These are phyloP conservation scores for Gnathonemus echidnorhynchus DNA, from an alignment of 2,113 vertebrate genomes.

Conservation along the genomic window DNA sequence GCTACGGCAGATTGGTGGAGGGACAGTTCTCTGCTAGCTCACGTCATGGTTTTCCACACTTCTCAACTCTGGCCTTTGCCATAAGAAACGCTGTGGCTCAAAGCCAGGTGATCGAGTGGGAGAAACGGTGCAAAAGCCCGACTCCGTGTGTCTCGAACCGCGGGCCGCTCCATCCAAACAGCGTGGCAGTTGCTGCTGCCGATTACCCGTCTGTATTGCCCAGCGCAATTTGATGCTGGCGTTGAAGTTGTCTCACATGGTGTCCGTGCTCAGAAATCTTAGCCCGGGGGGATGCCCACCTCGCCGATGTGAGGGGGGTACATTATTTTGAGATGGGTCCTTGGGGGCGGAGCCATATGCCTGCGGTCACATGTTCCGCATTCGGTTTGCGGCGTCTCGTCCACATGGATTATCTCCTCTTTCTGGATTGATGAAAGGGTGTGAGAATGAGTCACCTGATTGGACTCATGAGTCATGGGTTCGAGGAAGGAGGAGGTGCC, in stretches of 20 bases:
- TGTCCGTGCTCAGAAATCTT: neutral
- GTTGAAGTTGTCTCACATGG: neutral
- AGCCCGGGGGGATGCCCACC: neutral
- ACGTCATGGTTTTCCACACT: neutral
- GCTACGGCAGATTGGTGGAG: neutral
- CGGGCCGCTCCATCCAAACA: neutral
- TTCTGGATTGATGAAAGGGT: neutral
- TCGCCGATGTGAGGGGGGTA: neutral
- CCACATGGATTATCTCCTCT: neutral
- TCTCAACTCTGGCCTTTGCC: neutral
- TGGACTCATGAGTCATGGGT: neutral
- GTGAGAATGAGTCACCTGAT: neutral
- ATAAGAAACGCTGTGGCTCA: neutral
- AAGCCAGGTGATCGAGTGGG: neutral
- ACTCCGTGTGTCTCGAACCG: neutral
- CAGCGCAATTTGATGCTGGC: slow-evolving; percentile 9
- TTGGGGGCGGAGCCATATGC: neutral
- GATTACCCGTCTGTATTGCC: neutral
- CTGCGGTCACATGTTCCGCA: neutral
- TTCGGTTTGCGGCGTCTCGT: neutral
- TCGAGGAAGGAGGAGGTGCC: neutral
- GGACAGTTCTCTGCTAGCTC: neutral
- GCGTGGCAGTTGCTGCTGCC: slow-evolving; percentile 1
- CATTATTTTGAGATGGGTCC: neutral
- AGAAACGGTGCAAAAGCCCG: neutral